These are phyloP conservation scores for Phymastichus coffea DNA, from an alignment of 1,140 invertebrate genomes.

Conservation along the genomic window DNA sequence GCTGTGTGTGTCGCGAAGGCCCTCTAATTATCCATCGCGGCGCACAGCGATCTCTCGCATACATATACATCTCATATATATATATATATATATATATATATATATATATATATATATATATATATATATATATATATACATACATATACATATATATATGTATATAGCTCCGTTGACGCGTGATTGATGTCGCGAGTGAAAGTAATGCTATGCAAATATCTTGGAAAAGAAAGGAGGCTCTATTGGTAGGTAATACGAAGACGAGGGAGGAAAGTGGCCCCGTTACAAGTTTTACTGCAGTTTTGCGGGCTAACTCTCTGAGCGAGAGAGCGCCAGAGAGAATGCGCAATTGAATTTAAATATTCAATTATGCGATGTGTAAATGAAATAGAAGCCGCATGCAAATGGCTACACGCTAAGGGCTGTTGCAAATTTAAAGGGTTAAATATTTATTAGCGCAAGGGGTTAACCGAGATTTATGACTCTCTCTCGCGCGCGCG, in stretches of 20 bases:
- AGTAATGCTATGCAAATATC: no score
- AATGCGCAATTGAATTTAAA: constrained; percentile 61
- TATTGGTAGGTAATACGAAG: no score
- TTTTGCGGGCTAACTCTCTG: constrained; percentile 44
- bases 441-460: constrained; percentile 59
- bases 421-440: constrained; percentile 59
- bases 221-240: constrained; percentile 39
- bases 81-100: no score
- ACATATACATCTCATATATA: no score
- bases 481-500: constrained; percentile 14
- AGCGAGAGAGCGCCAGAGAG: not conserved
- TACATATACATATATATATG: no score
- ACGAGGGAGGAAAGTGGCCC: constrained; percentile 53
- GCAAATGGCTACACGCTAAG: constrained; percentile 59
- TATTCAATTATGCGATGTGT: constrained; percentile 63
- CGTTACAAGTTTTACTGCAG: constrained; percentile 60
- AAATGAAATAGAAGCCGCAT: constrained; percentile 66
- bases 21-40: no score
- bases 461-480: constrained; percentile 57
- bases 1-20: no score
- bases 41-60: no score
- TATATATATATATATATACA: no score
- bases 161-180: no score
- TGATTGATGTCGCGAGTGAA: no score
- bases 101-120: no score